Base-by-base conservation (phyloP, 2,888 invertebrate species). In the Dusona sp. region DNA sequence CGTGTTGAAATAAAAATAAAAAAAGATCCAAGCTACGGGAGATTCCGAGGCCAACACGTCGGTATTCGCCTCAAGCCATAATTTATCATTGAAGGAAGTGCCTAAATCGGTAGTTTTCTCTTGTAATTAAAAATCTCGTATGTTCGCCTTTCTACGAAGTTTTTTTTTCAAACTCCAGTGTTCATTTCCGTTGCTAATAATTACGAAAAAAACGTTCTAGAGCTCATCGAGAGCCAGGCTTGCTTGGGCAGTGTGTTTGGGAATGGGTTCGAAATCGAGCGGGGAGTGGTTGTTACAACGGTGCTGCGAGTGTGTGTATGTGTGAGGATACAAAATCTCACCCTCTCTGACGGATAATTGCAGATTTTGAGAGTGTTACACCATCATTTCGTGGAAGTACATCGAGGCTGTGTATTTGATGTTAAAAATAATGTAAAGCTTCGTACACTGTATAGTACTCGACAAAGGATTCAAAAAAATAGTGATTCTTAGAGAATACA, bases 261-360 rank as follows among this genome's bases (percentile, higher is more conserved):
- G 48, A 72, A 51, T 38, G 81, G 67, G 42, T 42, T 74, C 81
- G 81, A 72, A 61, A 70, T 51, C 38, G 74, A 73, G 80, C 72
- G 84, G 67, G 80, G 80, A 84, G 86, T 81, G 80, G 80, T 80
- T 78, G 77, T 57, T 45, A 61, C 57, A 82, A 38, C 48, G 75
- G 48, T 51, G 13, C 19, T 57, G 64, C 45, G 73, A 70, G 33
- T 16, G 38, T 33, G 75, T 22, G 16, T 42, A 19, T 68, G 19
- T 48, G 42, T 65, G 48, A 33, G 19, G 54, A 33, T 29, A 33
- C 19, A 25, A 57, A 48, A 57, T 57, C 57, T 57, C 57, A 25
- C 57, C 57, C 36, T 22, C 54, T 36, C 22, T n/a, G 36, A 73
- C n/a, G n/a, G 4, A 38, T 16, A 13, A 70, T 29, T 29, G 68